phyloP scores from a whole-genome alignment of 2,113 vertebrate species.

The Proteles cristata region DNA sequence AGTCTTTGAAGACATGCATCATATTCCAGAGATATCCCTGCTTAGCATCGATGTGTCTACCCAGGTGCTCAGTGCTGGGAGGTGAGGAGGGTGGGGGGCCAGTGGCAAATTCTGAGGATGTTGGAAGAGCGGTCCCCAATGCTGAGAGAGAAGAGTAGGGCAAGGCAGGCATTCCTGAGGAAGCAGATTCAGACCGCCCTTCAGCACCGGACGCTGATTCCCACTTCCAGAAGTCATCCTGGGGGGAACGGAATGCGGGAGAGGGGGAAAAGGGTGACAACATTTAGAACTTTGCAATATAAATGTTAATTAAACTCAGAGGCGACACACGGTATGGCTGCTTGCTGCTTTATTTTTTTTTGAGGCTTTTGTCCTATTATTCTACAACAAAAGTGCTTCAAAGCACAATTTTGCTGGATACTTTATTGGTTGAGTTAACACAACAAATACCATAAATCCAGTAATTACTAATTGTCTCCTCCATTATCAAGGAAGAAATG shows the following conservation, averaged over 20 bases:
- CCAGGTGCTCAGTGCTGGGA: accelerated
- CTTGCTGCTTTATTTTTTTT: slow-evolving; percentile 25
- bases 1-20: not conserved
- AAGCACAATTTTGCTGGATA: slow-evolving; percentile 72
- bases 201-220: not conserved
- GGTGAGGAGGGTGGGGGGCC: accelerated
- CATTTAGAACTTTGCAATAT: not conserved
- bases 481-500: slow-evolving; percentile 88
- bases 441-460: slow-evolving; percentile 89
- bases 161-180: too few relatives aligned
- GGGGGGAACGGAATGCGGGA: not conserved
- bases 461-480: slow-evolving; percentile 88
- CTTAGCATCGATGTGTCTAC: accelerated
- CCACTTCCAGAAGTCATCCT: not conserved
- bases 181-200: too few relatives aligned
- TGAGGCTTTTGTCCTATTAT: slow-evolving; percentile 69
- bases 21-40: not conserved
- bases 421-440: slow-evolving; percentile 87
- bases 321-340: not conserved
- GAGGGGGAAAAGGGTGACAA: not conserved
- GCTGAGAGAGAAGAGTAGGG: too few relatives aligned
- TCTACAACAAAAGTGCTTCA: slow-evolving; percentile 67
- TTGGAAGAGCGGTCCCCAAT: accelerated
- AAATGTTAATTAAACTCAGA: too few relatives aligned
- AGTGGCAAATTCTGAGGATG: accelerated